These are phyloP conservation scores for Callithrix jacchus DNA, from an alignment of 2,113 vertebrate genomes.

Conservation along the genomic window DNA sequence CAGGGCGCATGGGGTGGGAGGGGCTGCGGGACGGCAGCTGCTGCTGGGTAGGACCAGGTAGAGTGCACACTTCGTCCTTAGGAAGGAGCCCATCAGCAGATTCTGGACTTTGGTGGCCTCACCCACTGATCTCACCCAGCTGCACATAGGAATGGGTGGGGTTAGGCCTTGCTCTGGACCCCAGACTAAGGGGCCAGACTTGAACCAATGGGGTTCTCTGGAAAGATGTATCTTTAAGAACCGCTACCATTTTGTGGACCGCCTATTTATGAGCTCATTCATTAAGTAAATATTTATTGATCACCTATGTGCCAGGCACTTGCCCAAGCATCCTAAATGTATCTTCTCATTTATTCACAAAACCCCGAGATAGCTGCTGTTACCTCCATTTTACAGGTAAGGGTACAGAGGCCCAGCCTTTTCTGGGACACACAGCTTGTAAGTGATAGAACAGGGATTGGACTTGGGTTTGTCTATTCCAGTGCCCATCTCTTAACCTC, in stretches of 20 bases:
- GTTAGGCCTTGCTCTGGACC: background rate
- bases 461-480: background rate
- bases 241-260: background rate
- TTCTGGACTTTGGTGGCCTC: conserved; percentile 85
- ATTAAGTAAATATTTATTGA: background rate
- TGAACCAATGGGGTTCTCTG: background rate
- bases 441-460: background rate
- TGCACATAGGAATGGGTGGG: conserved; percentile 73
- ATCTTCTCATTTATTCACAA: background rate
- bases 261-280: background rate
- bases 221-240: conserved; percentile 24
- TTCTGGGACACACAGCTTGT: background rate
- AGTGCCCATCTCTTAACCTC: background rate
- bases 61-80: conserved; percentile 36
- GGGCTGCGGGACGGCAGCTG: background rate
- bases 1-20: accelerated
- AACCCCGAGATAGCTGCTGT: background rate
- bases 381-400: background rate
- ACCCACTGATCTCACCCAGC: conserved; percentile 87
- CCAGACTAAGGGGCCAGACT: background rate
- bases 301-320: background rate
- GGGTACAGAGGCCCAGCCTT: background rate
- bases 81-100: conserved; percentile 84
- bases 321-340: background rate
- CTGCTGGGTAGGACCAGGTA: background rate